Evolutionary conservation across 1,140 invertebrate genomes (phyloP), one percentile per base, ranked within the genome.

Genomic region (Eciton burchellii): DNA sequence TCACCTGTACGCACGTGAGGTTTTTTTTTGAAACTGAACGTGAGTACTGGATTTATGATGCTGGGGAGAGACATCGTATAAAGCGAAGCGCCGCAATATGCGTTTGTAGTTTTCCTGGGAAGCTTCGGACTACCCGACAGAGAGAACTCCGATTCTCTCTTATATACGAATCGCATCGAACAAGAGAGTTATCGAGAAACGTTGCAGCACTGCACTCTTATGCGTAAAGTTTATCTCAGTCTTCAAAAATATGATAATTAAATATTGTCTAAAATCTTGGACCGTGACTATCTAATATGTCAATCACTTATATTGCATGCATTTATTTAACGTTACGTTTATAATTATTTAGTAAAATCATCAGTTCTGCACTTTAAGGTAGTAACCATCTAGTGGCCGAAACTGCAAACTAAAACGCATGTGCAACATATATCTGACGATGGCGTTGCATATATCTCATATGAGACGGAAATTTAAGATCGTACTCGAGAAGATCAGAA

Each of bases 81-180:
- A 77, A 65, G 65, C 83, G 84, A 83, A 88, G 83, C n/a, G 82
- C 89, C 90, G 81, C 88, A 90, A 88, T 76, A 88, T 90, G 90
- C 84, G 88, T 87, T 84, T 62, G 88, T 90, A 70, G 35, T 76
- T 84, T 91, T 56, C 90, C 90, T 63, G 91, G 85, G 91, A 92
- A 91, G 89, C 70, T 87, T 88, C 91, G 66, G 91, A 92, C 91
- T 91, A 92, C 83, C 88, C 83, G 59, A 29, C 0, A 83, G n/a
- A 0, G 2, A 0, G 0, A 0, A 3, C 0, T 54, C 3, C 29
- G 70, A 1, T 26, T 1, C 79, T n/a, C 6, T 24, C 83, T 91
- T 91, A 91, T 91, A 91, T 91, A 91, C 8, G 19, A 84, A 84
- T 1, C 41, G 56, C 12, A 70, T 11, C 0, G 0, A 0, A 3